Conservation (phyloP, 2,113 vertebrate species). For the Ciconia maguari region DNA sequence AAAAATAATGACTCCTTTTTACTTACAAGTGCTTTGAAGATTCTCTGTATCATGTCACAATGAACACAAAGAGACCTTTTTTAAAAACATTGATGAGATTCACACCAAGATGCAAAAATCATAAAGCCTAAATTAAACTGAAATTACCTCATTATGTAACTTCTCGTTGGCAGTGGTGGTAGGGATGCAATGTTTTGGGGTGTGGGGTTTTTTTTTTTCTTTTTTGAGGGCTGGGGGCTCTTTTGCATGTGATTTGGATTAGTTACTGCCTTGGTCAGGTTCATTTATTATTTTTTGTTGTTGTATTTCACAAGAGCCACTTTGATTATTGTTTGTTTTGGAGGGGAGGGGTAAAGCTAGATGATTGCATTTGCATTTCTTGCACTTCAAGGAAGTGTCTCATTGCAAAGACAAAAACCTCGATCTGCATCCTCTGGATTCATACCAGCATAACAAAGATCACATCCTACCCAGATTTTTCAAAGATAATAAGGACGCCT, state of each 20-base stretch:
- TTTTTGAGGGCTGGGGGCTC: not conserved
- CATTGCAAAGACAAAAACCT: not conserved
- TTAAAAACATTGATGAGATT: not conserved
- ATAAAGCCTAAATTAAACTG: not conserved
- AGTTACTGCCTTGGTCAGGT: not conserved
- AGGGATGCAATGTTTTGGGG: not conserved
- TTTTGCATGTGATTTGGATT: not conserved
- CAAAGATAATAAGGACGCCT: not conserved
- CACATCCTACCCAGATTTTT: not conserved
- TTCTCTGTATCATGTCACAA: not conserved
- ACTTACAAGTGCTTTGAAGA: not conserved
- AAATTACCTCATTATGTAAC: not conserved
- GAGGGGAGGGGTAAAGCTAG: not conserved
- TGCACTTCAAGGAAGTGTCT: not conserved
- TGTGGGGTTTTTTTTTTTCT: not conserved
- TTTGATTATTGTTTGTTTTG: not conserved
- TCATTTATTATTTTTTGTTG: not conserved
- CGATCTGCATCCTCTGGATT: not conserved
- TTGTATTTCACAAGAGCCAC: not conserved
- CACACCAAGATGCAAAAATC: not conserved
- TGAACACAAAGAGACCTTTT: not conserved
- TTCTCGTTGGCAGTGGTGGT: not conserved
- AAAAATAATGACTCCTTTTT: not conserved
- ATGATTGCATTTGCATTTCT: conserved; percentile 12
- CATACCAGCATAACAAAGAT: not conserved